phyloP scores from a whole-genome alignment of 2,797 vertebrate species.

The Chloroceryle inda region DNA sequence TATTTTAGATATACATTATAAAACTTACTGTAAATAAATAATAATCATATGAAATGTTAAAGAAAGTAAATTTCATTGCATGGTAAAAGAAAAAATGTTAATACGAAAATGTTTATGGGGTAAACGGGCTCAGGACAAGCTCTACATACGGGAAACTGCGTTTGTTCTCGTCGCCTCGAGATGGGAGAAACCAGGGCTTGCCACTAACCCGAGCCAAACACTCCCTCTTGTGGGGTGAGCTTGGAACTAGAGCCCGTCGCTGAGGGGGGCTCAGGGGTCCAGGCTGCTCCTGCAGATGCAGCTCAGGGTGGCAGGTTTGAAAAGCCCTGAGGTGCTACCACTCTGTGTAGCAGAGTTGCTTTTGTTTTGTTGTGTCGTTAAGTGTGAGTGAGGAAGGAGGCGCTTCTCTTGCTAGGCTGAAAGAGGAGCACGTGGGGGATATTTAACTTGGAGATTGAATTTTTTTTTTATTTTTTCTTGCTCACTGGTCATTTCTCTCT shows the following conservation, averaged over 20 bases:
- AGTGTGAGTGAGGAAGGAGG: neutral
- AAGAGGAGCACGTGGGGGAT: neutral
- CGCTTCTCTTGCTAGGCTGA: neutral
- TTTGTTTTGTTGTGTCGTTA: neutral
- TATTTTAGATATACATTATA: neutral
- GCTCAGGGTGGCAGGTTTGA: neutral
- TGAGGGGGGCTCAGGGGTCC: neutral
- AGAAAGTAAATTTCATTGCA: neutral
- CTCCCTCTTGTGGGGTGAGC: slow-evolving; percentile 34
- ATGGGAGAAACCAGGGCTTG: rapidly evolving
- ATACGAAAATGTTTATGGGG: neutral
- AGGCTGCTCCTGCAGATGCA: neutral
- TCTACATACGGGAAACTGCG: neutral
- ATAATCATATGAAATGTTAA: neutral
- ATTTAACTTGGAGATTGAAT: neutral
- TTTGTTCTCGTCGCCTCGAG: rapidly evolving
- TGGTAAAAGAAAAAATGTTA: neutral
- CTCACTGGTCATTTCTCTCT: neutral
- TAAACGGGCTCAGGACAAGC: neutral
- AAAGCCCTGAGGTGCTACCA: neutral
- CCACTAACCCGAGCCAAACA: neutral
- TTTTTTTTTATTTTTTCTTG: neutral
- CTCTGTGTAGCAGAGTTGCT: neutral
- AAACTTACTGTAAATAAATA: neutral
- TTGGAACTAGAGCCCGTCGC: neutral